Evolutionary conservation across 2,888 invertebrate genomes (phyloP).

Genomic region (Gisinianus flammeolus): DNA sequence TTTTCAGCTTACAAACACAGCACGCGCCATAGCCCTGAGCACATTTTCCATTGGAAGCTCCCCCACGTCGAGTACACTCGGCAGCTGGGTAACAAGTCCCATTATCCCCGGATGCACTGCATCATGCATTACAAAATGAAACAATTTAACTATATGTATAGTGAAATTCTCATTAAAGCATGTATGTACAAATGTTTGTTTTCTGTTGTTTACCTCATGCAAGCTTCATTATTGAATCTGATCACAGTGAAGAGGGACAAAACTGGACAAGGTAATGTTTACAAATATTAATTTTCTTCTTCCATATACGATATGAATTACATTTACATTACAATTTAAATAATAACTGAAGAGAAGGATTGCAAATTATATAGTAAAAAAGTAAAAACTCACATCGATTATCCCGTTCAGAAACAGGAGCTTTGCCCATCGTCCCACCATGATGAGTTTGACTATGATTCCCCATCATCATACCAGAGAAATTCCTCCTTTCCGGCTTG

Average conservation of each 20-base stretch:
- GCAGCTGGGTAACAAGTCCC: slow-evolving; percentile 44
- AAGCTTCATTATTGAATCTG: slow-evolving; percentile 77
- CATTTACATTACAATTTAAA: too few relatives aligned
- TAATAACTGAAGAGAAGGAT: too few relatives aligned
- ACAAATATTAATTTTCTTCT: background rate
- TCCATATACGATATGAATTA: too few relatives aligned
- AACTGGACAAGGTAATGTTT: slow-evolving; percentile 65
- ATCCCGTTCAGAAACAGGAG: slow-evolving; percentile 47
- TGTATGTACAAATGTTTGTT: too few relatives aligned
- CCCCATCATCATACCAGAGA: background rate
- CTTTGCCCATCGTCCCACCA: background rate
- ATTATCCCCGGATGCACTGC: slow-evolving; percentile 64
- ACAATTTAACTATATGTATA: too few relatives aligned
- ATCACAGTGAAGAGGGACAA: slow-evolving; percentile 80
- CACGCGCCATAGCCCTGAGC: slow-evolving; percentile 79
- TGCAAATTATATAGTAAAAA: too few relatives aligned
- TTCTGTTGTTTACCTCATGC: too few relatives aligned
- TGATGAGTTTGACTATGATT: background rate
- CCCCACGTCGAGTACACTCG: slow-evolving; percentile 40
- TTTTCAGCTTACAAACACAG: slow-evolving; percentile 71
- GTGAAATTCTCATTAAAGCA: too few relatives aligned
- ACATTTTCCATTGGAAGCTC: slow-evolving; percentile 75
- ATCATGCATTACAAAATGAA: too few relatives aligned
- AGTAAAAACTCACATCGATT: slow-evolving; percentile 36
- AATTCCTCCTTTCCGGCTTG: background rate